These are phyloP conservation scores for Peromyscus maniculatus DNA, from an alignment of 2,113 vertebrate species.

Conservation along the genomic window DNA sequence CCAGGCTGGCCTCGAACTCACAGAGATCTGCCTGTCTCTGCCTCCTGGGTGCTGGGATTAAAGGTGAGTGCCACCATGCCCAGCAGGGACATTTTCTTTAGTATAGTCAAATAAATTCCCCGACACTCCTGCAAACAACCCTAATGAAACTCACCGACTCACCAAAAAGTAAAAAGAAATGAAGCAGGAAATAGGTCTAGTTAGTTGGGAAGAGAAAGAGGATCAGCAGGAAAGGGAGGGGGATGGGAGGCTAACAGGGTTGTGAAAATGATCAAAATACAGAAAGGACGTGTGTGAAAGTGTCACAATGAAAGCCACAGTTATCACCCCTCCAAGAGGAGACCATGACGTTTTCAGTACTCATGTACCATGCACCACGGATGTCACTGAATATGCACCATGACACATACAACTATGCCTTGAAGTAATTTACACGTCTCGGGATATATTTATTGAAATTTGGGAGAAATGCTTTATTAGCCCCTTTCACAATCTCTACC, in stretches of 20 bases:
- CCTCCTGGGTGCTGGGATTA: not conserved
- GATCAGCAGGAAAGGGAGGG: too few species aligned
- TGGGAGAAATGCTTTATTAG: not conserved
- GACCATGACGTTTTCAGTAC: not conserved
- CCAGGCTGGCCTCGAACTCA: too few species aligned
- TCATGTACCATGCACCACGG: not conserved
- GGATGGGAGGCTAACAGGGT: accelerated
- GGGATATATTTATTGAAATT: constrained; percentile 19
- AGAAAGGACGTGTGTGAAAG: not conserved
- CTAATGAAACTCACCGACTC: not conserved
- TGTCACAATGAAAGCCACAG: not conserved
- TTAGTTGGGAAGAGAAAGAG: not conserved
- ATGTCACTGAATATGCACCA: not conserved
- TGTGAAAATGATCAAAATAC: not conserved
- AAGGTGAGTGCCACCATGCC: not conserved
- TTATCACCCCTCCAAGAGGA: not conserved
- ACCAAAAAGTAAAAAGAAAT: not conserved
- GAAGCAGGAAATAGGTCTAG: not conserved
- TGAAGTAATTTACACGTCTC: constrained; percentile 26
- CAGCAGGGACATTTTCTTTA: not conserved
- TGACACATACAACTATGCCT: not conserved
- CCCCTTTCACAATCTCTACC: not conserved
- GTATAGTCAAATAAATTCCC: not conserved
- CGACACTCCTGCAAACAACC: not conserved
- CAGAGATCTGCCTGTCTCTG: too few species aligned